Conservation (phyloP, 2,888 invertebrate genomes). For the Catocala nupta region DNA sequence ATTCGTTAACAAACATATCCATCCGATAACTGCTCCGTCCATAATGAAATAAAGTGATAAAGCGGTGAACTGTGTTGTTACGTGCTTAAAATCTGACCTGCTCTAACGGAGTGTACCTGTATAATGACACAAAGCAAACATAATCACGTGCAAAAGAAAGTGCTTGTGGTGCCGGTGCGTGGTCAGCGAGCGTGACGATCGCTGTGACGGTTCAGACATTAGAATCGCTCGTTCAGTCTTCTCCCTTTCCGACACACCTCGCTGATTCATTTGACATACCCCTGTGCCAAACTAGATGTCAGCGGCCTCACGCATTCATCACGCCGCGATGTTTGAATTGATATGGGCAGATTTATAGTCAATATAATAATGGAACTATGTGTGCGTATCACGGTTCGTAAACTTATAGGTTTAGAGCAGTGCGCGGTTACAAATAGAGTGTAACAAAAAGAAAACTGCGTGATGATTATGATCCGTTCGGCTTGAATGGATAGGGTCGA, state of each 20-base stretch:
- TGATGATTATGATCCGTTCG: constrained; percentile 75
- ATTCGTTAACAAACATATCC: constrained; percentile 46
- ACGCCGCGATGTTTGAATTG: constrained; percentile 27
- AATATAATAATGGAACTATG: constrained; percentile 39
- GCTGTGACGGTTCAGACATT: constrained; percentile 70
- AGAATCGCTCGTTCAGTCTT: constrained; percentile 67
- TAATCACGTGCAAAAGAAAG: constrained; percentile 82
- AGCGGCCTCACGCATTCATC: constrained; percentile 53
- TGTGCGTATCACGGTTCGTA: constrained; percentile 55
- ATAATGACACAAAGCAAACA: constrained; percentile 64
- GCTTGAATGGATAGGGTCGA: constrained; percentile 85
- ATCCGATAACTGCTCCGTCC: constrained; percentile 45
- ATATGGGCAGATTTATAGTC: constrained; percentile 33
- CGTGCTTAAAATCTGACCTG: constrained; percentile 23
- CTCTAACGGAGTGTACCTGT: constrained; percentile 28
- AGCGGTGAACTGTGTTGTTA: constrained; percentile 26
- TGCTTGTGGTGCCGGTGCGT: constrained; percentile 69
- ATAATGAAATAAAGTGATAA: constrained; percentile 24
- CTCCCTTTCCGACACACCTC: constrained; percentile 78
- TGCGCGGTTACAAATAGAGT: constrained; percentile 74
- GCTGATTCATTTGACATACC: constrained; percentile 70
- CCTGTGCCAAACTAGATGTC: constrained; percentile 65
- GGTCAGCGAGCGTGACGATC: constrained; percentile 74
- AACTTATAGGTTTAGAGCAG: constrained; percentile 56
- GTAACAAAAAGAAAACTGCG: constrained; percentile 79